Conservation (phyloP, 2,888 invertebrate species). For the Microctonus hyperodae region DNA sequence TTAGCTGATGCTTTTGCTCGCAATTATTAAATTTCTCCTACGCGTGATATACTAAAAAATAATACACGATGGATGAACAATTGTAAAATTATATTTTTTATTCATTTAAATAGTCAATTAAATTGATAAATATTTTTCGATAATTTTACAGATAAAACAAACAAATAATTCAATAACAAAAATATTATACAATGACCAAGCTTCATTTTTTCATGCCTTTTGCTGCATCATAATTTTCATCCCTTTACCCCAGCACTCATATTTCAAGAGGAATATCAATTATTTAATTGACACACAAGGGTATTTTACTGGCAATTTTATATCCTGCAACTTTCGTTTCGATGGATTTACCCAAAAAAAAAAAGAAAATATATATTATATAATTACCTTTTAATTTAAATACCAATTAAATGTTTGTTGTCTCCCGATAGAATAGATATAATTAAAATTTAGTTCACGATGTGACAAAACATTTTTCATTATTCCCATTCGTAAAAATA, state of each 20-base stretch:
- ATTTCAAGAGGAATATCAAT: constrained; percentile 7
- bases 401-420: constrained; percentile 59
- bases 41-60: constrained; percentile 14
- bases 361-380: too few relatives aligned
- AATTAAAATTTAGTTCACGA: constrained; percentile 52
- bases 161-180: constrained; percentile 5
- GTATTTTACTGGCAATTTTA: constrained; percentile 26
- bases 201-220: constrained; percentile 13
- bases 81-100: not conserved
- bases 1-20: constrained; percentile 44
- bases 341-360: too few relatives aligned
- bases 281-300: constrained; percentile 10
- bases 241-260: constrained; percentile 20
- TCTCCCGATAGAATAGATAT: constrained; percentile 60
- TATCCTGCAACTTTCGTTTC: too few relatives aligned
- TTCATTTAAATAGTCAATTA: not conserved
- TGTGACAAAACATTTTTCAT: constrained; percentile 53
- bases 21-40: constrained; percentile 36
- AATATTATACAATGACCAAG: not conserved
- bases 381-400: constrained; percentile 48
- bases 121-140: not conserved
- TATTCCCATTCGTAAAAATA: not conserved
- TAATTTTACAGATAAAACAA: not conserved
- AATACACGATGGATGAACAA: constrained; percentile 5
- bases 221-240: constrained; percentile 11